Conservation (phyloP, 1,140 invertebrate genomes). For the Brachionus plicatilis region DNA sequence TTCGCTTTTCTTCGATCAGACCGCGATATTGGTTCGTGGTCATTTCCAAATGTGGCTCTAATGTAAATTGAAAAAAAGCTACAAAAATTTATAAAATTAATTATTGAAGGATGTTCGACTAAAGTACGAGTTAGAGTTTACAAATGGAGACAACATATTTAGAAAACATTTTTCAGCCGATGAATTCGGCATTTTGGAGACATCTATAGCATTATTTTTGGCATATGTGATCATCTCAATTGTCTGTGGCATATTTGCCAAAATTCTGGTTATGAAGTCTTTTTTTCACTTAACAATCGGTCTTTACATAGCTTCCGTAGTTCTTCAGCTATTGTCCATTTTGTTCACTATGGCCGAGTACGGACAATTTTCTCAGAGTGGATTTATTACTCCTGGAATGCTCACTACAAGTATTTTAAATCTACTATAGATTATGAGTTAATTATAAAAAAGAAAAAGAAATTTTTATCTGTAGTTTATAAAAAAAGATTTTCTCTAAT, state of each 20-base stretch:
- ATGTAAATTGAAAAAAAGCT: not conserved
- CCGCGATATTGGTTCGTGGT: slow-evolving; percentile 32
- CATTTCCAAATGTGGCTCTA: not conserved
- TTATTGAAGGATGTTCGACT: not conserved
- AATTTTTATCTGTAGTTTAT: no score
- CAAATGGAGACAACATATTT: not conserved
- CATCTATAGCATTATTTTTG: slow-evolving; percentile 54
- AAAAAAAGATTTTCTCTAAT: no score
- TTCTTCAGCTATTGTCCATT: slow-evolving; percentile 62
- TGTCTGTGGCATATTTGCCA: slow-evolving; percentile 53
- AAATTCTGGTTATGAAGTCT: slow-evolving; percentile 68
- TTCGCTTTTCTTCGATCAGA: not conserved
- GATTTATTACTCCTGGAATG: slow-evolving; percentile 60
- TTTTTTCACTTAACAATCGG: slow-evolving; percentile 81
- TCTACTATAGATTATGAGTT: no score
- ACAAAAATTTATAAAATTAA: not conserved
- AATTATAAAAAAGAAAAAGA: no score
- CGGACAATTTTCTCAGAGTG: slow-evolving; percentile 66
- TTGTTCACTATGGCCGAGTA: slow-evolving; percentile 64
- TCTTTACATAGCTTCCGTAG: slow-evolving; percentile 69
- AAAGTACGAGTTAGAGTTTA: slow-evolving; percentile 23
- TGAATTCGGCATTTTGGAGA: slow-evolving; percentile 50
- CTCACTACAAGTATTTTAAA: slow-evolving; percentile 61
- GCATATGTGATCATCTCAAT: slow-evolving; percentile 48
- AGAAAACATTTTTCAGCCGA: slow-evolving; percentile 35